phyloP scores from a whole-genome alignment of 2,888 invertebrate genomes.

The Brenthis hecate region DNA sequence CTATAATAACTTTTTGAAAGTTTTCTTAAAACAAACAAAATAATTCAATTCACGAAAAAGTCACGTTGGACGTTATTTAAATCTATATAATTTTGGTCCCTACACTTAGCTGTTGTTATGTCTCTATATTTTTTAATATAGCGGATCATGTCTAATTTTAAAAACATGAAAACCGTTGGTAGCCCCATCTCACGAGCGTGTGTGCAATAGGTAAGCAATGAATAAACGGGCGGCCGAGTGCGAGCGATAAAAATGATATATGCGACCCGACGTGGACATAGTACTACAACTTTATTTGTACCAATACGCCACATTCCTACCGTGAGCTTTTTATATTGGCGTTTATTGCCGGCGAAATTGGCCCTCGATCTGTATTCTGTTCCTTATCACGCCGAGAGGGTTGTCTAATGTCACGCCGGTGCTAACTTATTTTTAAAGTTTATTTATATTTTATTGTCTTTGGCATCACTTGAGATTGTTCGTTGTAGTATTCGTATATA shows the following conservation, averaged over 20 bases:
- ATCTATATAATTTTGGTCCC: slow-evolving; percentile 5
- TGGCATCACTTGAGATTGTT: slow-evolving; percentile 13
- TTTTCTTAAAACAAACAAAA: not conserved
- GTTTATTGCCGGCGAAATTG: slow-evolving; percentile 46
- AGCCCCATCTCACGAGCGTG: slow-evolving; percentile 58
- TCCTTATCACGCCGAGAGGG: slow-evolving; percentile 39
- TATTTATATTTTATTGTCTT: slow-evolving; percentile 29
- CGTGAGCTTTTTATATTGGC: slow-evolving; percentile 46
- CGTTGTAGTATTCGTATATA: not conserved
- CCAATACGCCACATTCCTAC: slow-evolving; percentile 55
- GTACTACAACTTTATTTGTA: slow-evolving; percentile 70
- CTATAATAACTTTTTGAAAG: too few relatives aligned
- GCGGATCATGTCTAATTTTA: slow-evolving; percentile 14
- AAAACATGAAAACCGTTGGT: slow-evolving; percentile 38
- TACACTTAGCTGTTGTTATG: slow-evolving; percentile 4
- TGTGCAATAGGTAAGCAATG: slow-evolving; percentile 81
- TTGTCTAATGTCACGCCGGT: slow-evolving; percentile 36
- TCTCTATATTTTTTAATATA: slow-evolving; percentile 21
- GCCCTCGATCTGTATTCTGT: slow-evolving; percentile 42
- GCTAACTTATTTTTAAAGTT: slow-evolving; percentile 39
- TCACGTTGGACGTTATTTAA: not conserved
- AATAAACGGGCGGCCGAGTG: slow-evolving; percentile 76
- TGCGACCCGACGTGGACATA: slow-evolving; percentile 67
- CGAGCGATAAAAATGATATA: slow-evolving; percentile 82
- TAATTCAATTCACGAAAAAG: not conserved